phyloP scores from a whole-genome alignment of 2,113 vertebrate species.

The Microcebus lehilahytsara region DNA sequence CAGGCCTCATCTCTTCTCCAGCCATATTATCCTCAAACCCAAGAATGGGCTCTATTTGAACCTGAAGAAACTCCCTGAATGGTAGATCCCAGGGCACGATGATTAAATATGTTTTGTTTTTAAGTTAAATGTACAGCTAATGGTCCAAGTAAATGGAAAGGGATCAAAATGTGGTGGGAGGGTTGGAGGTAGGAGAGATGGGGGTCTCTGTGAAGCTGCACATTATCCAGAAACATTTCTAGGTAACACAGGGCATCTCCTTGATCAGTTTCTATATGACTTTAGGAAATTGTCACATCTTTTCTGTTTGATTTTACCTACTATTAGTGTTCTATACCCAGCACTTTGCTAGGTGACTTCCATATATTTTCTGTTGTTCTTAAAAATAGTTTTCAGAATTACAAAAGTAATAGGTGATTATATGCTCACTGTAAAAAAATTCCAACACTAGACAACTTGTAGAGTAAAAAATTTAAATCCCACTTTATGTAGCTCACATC shows the following conservation, averaged over 20 bases:
- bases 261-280: not conserved
- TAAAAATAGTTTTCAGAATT: slow-evolving; percentile 15
- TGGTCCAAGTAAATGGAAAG: not conserved
- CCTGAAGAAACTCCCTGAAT: slow-evolving; percentile 77
- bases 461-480: not conserved
- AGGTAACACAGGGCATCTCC: not conserved
- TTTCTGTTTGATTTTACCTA: not conserved
- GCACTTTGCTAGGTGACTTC: not conserved
- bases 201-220: not conserved
- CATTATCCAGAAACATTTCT: not conserved
- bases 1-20: slow-evolving; percentile 44
- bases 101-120: not conserved
- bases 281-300: not conserved
- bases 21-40: slow-evolving; percentile 84
- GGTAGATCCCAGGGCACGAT: not conserved
- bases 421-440: not conserved
- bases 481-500: not conserved
- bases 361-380: slow-evolving; percentile 3
- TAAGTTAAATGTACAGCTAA: slow-evolving; percentile 1
- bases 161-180: not conserved
- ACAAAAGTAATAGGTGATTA: not conserved
- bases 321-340: not conserved
- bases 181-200: not conserved
- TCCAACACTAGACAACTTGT: not conserved
- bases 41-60: slow-evolving; percentile 87